Percentiles rank a stretch among this genome's conserved stretches.
Evolutionary conservation across 2,888 invertebrate species (phyloP).

Genomic region (Anthrax anthrax): DNA sequence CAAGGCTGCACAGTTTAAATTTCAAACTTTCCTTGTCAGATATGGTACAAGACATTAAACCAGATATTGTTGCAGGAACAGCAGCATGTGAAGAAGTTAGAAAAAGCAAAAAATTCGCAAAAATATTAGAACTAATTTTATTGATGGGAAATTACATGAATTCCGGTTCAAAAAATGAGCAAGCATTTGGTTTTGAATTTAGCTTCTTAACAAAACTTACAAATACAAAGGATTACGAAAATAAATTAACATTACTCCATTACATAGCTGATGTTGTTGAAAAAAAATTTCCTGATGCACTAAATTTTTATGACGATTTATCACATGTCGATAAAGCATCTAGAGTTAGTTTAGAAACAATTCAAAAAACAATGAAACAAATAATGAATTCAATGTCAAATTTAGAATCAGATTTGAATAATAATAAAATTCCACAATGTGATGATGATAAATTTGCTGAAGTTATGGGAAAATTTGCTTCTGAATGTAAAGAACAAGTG

Average conservation of each 20-base stretch:
- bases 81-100: slow-evolving; percentile 92
- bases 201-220: slow-evolving; percentile 85
- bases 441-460: slow-evolving; percentile 74
- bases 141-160: slow-evolving; percentile 95
- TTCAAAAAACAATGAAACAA: slow-evolving; percentile 64
- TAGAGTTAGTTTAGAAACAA: slow-evolving; percentile 65
- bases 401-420: slow-evolving; percentile 79
- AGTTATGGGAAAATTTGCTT: slow-evolving; percentile 80
- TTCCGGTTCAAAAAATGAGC: slow-evolving; percentile 83
- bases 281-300: slow-evolving; percentile 70
- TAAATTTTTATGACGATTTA: slow-evolving; percentile 75
- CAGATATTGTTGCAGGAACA: slow-evolving; percentile 85
- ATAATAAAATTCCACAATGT: slow-evolving; percentile 62
- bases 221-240: slow-evolving; percentile 84
- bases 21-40: slow-evolving; percentile 82
- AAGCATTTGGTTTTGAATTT: slow-evolving; percentile 92
- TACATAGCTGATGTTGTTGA: slow-evolving; percentile 82
- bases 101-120: slow-evolving; percentile 76
- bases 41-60: slow-evolving; percentile 44
- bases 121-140: slow-evolving; percentile 76
- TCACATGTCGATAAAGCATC: slow-evolving; percentile 84
- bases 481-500: slow-evolving; percentile 71
- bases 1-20: slow-evolving; percentile 74
- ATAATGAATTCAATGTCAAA: slow-evolving; percentile 81
- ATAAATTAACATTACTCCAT: slow-evolving; percentile 83